Evolutionary conservation across 2,797 vertebrate species (phyloP), one percentile per base, ranked within the genome.

Genomic region (Thamnophis elegans): DNA sequence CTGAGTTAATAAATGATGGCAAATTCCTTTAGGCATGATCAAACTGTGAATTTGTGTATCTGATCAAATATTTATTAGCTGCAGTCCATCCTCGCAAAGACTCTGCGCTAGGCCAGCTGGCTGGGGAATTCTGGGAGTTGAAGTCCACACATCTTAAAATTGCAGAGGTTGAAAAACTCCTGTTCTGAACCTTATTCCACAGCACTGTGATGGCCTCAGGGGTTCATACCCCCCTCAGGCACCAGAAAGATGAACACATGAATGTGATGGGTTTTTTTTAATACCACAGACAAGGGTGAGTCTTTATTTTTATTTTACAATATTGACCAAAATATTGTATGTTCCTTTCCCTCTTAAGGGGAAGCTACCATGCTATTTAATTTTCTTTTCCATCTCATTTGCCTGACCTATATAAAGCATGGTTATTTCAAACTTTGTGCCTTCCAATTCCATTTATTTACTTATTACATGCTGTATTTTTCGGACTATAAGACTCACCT

Each of bases 61-160:
- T 97, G 94, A 97, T 98, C 94, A 98, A 97, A 96, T 97, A 97
- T 97, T 97, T 96, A 98, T 98, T 96, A 97, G 96, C 89, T 56
- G 92, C 94, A 97, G 94, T 95, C 93, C 95, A 96, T 97, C 97
- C 93, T 96, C 90, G 91, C 91, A 94, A 93, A 96, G 95, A 91
- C 95, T 96, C 94, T 94, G 16, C 65, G 68, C 65, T 73, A 73
- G 65, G n/a, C 65, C n/a, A 73, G 65, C 65, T 18, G 6, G 7
- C 16, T 73, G n/a, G 65, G 65, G 65, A 73, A 73, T 73, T 73
- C 65, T 73, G 65, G 65, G 65, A 36, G 32, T 73, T 73, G 65
- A 73, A 73, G 65, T 73, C n/a, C 65, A 65, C 62, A 65, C 12
- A 73, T 36, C n/a, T 36, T 36, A 73, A 73, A 73, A 36, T 73